Evolutionary conservation across 2,888 invertebrate species (phyloP), one percentile per base, ranked within the genome.

Genomic region (Unio pictorum): DNA sequence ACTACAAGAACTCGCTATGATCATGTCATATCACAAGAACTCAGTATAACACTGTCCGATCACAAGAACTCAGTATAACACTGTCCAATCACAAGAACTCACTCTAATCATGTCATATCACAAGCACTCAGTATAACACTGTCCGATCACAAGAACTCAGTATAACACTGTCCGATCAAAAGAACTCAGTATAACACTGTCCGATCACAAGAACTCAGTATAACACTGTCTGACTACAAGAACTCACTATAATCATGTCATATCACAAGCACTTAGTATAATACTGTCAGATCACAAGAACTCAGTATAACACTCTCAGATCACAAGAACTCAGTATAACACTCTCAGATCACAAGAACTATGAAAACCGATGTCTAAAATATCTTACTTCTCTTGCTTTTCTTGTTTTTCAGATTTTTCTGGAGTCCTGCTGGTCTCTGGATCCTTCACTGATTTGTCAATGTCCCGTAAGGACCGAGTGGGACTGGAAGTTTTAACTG

Each of bases 401-500:
- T 74, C 81, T 28, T 68, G 62, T 75, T 73, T 55, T 64, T 45
- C 45, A 15, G 45, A 63, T 62, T 75, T 70, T 18, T 81, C 81
- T 11, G 81, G 81, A 45, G 80, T 80, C 55, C 78, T 77, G 60
- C 76, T 80, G 15, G 78, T 70, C 30, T 76, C 77, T 3, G 75
- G 64, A 34, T 75, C 78, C 66, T 75, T 78, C 23, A 76, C 79
- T 56, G 71, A 72, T 18, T 67, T 28, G 26, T 61, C 58, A 23
- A 73, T 69, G 8, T 70, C 71, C 64, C 66, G 66, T 11, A 75
- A 73, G 1, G 79, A 82, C 61, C 80, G 71, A 3, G 80, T 76
- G 18, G 82, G 79, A 63, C 78, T 80, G 30, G 75, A 72, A 4
- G 75, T 71, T 45, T 76, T 73, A 54, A 69, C 58, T n/a, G 75